phyloP scores from a whole-genome alignment of 2,888 invertebrate genomes.

The Aporophyla nigra region DNA sequence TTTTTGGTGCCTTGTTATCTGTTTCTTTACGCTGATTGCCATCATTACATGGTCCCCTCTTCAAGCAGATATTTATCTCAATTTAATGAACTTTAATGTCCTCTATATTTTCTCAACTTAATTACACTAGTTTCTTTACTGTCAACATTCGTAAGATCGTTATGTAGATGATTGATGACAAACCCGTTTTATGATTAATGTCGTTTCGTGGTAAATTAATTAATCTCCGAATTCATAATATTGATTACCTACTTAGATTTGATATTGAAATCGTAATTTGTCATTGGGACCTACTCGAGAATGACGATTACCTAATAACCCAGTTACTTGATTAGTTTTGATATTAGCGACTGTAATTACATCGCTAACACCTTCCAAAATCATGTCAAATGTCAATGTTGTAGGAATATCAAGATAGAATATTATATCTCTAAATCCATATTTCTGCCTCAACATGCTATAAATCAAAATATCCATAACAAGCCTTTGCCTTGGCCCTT shows the following conservation, averaged over 20 bases:
- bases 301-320: slow-evolving; percentile 14
- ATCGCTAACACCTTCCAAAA: not conserved
- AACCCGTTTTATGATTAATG: slow-evolving; percentile 35
- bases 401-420: not conserved
- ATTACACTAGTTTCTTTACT: slow-evolving; percentile 18
- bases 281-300: slow-evolving; percentile 24
- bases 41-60: slow-evolving; percentile 49
- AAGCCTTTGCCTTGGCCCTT: slow-evolving; percentile 28
- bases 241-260: slow-evolving; percentile 25
- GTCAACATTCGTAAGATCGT: slow-evolving; percentile 18
- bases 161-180: slow-evolving; percentile 24
- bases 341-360: not conserved
- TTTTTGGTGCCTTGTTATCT: slow-evolving; percentile 49
- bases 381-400: not conserved
- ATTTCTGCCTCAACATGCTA: slow-evolving; percentile 6
- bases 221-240: slow-evolving; percentile 31
- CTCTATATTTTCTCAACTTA: slow-evolving; percentile 7
- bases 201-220: slow-evolving; percentile 25
- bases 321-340: slow-evolving; percentile 10
- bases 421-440: not conserved
- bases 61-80: slow-evolving; percentile 38
- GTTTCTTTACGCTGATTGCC: slow-evolving; percentile 52
- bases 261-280: slow-evolving; percentile 17
- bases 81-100: slow-evolving; percentile 29
- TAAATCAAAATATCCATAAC: slow-evolving; percentile 51